A percentile compares a stretch with the other conserved stretches of the same genome.
Evolutionary conservation across 2,797 vertebrate genomes (phyloP).

Genomic region (Mormyrus proboscirostris): DNA sequence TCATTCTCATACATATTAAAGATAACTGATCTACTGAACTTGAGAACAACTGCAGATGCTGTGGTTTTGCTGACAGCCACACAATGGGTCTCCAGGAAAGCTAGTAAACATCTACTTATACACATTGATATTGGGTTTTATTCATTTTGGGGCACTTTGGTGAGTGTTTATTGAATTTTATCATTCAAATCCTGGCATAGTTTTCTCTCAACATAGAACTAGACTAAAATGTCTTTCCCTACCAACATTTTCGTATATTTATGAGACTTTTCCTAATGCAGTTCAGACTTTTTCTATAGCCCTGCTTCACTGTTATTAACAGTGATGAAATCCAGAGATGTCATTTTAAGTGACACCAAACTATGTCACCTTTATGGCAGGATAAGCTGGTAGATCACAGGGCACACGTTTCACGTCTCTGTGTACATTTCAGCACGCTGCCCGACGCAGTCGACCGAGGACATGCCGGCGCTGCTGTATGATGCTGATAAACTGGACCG

Average conservation of each 20-base stretch:
- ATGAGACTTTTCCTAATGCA: background rate
- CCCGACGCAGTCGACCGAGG: background rate
- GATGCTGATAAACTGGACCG: background rate
- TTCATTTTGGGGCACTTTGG: background rate
- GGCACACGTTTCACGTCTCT: background rate
- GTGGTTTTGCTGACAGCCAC: background rate
- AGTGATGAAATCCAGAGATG: background rate
- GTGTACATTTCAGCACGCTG: background rate
- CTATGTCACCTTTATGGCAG: background rate
- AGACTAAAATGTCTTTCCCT: background rate
- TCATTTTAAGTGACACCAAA: background rate
- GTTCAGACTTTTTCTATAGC: background rate
- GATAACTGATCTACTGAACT: background rate
- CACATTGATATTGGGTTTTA: background rate
- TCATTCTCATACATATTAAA: constrained; percentile 12
- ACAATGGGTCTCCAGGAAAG: background rate
- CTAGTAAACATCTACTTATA: background rate
- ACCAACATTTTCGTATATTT: background rate
- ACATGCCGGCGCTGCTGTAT: background rate
- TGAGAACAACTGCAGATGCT: background rate
- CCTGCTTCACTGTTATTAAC: background rate
- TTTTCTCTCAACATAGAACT: background rate
- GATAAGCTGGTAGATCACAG: background rate
- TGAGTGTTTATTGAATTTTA: background rate
- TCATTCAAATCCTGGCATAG: background rate